Percentiles rank a stretch among this genome's conserved stretches.
Conservation (phyloP, 2,888 invertebrate species). For the Lasioglossum villosulum region DNA sequence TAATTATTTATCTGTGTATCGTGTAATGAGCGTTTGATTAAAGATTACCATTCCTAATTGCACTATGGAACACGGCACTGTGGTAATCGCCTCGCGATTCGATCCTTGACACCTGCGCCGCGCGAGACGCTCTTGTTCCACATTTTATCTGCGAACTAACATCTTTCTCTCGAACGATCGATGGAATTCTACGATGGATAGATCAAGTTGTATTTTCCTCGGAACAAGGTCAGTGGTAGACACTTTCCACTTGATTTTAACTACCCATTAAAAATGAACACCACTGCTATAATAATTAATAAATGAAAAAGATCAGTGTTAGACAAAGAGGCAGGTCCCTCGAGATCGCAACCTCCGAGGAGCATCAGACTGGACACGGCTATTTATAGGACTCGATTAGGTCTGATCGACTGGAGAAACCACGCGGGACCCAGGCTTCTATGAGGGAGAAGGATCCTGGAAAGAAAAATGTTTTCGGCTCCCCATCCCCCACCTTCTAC, state of each 20-base stretch:
- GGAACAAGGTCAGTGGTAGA: background rate
- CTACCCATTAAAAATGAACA: too few relatives aligned
- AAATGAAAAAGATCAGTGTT: background rate
- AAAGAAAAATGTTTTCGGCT: slow-evolving; percentile 36
- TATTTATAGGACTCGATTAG: slow-evolving; percentile 82
- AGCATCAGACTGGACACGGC: slow-evolving; percentile 74
- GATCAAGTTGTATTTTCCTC: background rate
- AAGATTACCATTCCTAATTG: slow-evolving; percentile 40
- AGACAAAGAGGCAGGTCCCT: slow-evolving; percentile 71
- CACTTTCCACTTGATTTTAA: too few relatives aligned
- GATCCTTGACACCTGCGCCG: slow-evolving; percentile 6
- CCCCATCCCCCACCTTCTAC: background rate
- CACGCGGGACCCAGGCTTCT: slow-evolving; percentile 47
- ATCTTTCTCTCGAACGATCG: background rate
- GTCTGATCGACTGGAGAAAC: slow-evolving; percentile 73
- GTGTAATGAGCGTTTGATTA: slow-evolving; percentile 39
- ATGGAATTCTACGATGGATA: background rate
- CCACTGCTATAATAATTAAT: too few relatives aligned
- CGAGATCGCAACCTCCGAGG: slow-evolving; percentile 77
- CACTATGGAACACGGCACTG: background rate
- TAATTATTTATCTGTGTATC: slow-evolving; percentile 56
- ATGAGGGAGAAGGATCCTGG: slow-evolving; percentile 27
- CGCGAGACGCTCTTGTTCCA: background rate
- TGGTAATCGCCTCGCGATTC: background rate
- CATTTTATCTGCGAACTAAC: background rate